Conservation (phyloP, 2,888 invertebrate genomes). For the Norana najaformis region DNA sequence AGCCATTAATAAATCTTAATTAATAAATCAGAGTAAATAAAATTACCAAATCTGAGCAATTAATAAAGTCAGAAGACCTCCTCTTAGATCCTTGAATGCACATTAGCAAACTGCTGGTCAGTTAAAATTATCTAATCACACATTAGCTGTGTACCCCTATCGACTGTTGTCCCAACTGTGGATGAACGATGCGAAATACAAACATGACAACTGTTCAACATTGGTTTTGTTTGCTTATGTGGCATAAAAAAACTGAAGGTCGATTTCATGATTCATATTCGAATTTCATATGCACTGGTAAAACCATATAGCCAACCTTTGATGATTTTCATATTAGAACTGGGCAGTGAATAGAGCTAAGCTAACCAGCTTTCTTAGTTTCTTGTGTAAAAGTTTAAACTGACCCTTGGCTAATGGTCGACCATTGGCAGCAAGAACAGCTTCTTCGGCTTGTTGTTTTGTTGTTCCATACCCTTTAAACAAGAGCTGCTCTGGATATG, state of each 20-base stretch:
- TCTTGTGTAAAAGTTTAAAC: background rate
- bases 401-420: conserved; percentile 28
- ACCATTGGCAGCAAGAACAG: conserved; percentile 57
- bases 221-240: background rate
- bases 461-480: conserved; percentile 70
- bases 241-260: background rate
- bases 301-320: background rate
- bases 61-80: background rate
- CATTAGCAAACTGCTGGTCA: background rate
- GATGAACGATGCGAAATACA: too few relatives aligned
- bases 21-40: background rate
- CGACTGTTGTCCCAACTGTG: too few relatives aligned
- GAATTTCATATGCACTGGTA: background rate
- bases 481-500: conserved; percentile 63
- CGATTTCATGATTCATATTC: background rate
- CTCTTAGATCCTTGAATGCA: background rate
- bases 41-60: background rate
- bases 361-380: background rate
- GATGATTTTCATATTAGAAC: background rate
- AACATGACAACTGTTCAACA: too few relatives aligned
- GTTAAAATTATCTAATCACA: background rate
- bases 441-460: conserved; percentile 69
- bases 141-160: too few relatives aligned
- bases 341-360: background rate
- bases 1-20: background rate